A percentile compares a stretch with the other conserved stretches of the same genome.
Conservation (phyloP, 2,113 vertebrate species). For the Charina bottae region DNA sequence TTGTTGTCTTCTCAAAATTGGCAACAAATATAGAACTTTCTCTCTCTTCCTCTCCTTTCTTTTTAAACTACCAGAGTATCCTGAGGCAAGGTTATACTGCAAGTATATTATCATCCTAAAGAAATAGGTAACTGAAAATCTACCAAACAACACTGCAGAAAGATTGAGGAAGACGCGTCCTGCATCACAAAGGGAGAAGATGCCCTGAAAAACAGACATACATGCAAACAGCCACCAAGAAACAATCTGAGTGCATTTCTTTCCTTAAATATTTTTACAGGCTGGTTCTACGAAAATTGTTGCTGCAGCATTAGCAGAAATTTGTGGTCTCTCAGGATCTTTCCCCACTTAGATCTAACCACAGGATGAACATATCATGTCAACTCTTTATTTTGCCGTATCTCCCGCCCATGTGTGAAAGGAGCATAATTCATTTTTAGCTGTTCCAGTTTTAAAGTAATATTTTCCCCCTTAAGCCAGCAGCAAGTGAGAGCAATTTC, state of each 20-base stretch:
- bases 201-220: neutral
- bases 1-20: neutral
- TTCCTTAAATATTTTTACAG: neutral
- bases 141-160: conserved; percentile 23
- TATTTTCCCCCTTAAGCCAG: neutral
- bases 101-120: conserved; percentile 45
- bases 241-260: neutral
- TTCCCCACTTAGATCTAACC: neutral
- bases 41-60: fast-evolving
- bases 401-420: neutral
- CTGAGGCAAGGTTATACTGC: conserved; percentile 46
- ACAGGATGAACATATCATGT: neutral
- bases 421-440: neutral
- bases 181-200: neutral
- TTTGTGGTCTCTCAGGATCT: neutral
- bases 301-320: neutral
- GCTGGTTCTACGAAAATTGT: neutral
- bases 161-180: conserved; percentile 11
- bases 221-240: neutral
- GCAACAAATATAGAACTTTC: conserved; percentile 23
- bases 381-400: neutral
- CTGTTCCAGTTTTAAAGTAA: neutral
- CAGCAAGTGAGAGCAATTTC: neutral
- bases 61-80: conserved; percentile 25
- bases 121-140: conserved; percentile 48